These are phyloP conservation scores for Apotomis capreana DNA, from an alignment of 2,888 invertebrate genomes.

Conservation along the genomic window DNA sequence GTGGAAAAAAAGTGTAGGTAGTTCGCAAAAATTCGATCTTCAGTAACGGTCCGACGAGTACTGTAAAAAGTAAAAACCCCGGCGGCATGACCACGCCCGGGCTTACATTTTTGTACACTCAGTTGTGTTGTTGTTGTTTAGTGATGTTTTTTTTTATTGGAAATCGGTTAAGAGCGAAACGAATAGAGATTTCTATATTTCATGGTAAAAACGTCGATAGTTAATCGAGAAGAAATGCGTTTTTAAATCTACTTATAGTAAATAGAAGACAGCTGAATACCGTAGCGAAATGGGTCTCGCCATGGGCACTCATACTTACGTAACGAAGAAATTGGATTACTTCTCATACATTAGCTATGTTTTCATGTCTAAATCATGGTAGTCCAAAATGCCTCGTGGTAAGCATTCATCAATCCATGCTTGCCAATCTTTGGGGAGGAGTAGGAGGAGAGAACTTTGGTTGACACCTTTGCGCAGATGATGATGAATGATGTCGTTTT, in stretches of 20 bases:
- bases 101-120: background rate
- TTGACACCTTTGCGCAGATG: too few relatives aligned
- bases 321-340: too few relatives aligned
- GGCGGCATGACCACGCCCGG: background rate
- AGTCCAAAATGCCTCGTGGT: too few relatives aligned
- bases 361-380: too few relatives aligned
- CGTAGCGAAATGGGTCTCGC: too few relatives aligned
- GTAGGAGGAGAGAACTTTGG: too few relatives aligned
- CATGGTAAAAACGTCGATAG: background rate
- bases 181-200: conserved; percentile 9
- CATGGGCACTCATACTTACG: too few relatives aligned
- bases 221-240: background rate
- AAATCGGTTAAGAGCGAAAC: background rate
- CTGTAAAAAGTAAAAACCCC: background rate
- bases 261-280: background rate
- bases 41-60: background rate
- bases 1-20: conserved; percentile 6
- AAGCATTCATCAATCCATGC: too few relatives aligned
- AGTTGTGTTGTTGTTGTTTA: background rate
- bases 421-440: too few relatives aligned
- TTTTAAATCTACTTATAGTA: background rate
- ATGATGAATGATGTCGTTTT: too few relatives aligned
- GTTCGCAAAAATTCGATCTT: background rate
- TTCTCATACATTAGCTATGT: too few relatives aligned
- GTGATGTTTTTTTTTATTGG: background rate